These are phyloP conservation scores for Lucifuga dentata DNA, from an alignment of 2,113 vertebrate species.

Conservation along the genomic window DNA sequence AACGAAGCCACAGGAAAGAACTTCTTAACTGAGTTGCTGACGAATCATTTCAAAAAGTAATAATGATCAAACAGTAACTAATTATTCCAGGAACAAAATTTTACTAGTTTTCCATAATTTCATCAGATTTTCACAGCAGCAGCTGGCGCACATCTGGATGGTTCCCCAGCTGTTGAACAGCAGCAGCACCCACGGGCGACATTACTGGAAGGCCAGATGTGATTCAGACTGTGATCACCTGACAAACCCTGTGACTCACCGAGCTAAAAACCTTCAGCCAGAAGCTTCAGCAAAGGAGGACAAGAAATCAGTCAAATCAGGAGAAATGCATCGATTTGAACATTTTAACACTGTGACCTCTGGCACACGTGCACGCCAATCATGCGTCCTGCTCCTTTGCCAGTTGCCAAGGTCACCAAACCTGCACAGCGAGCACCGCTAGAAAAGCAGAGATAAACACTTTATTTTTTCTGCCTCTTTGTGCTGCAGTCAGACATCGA, in stretches of 20 bases:
- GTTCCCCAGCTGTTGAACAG: conserved; percentile 27
- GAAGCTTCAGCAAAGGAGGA: background rate
- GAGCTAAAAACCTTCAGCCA: conserved; percentile 8
- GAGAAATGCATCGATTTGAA: conserved; percentile 18
- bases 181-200: conserved; percentile 38
- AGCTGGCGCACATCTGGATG: conserved; percentile 30
- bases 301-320: no score
- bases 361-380: conserved; percentile 9
- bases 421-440: conserved; percentile 25
- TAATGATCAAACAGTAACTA: no score
- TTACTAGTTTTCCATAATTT: no score
- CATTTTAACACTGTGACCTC: conserved; percentile 34
- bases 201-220: conserved; percentile 21
- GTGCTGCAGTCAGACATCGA: conserved; percentile 52
- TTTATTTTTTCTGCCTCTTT: conserved; percentile 43
- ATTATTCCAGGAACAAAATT: no score
- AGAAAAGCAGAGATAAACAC: conserved; percentile 52
- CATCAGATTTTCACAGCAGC: background rate
- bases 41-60: no score
- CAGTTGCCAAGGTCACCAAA: conserved; percentile 63
- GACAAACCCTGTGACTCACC: conserved; percentile 35
- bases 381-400: conserved; percentile 37
- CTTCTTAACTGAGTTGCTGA: no score
- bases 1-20: no score
- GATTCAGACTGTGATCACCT: conserved; percentile 16